Base-by-base conservation (phyloP, 1,140 invertebrate species). In the Nasonia vitripennis region DNA sequence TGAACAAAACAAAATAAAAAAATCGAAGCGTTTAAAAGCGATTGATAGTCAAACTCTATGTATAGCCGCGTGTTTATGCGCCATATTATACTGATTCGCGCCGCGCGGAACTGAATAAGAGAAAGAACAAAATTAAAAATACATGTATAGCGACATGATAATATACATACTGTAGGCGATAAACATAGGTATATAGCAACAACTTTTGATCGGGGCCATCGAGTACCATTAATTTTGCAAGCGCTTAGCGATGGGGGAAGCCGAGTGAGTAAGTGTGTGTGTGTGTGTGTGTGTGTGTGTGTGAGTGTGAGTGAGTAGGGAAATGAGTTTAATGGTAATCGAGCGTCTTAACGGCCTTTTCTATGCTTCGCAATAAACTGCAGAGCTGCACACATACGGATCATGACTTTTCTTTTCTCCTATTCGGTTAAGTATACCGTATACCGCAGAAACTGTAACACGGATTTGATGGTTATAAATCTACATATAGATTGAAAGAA, bases 271-370 rank as follows among this genome's bases (percentile, higher is more conserved):
- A 20, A 20, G 55, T 7, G 55, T 20, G 4, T 7, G 7, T 45
- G 73, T 75, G 7, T 27, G 27, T 27, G 27, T 27, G 27, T 1
- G 20, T 1, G 55, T 6, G 17, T 0, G 7, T 23, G 73, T 23
- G 7, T 23, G 55, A 20, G 55, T 0, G 55, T 0, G 17, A 1
- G 7, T 45, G 73, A 45, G 7, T 45, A 41, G 37, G 37, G 73
- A 37, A 34, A 31, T 23, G 75, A 48, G 27, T 71, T 51, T 82
- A 74, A 74, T 82, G 71, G 48, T 82, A 82, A 62, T 82, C 71
- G 41, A 82, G 27, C 70, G 71, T 62, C 48, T 82, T 74, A 75
- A 82, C n/a, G 71, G 71, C 71, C 70, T 82, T 82, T 82, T 74
- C 78, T 80, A 70, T 80, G 62, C 62, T 80, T 79, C 27, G 31